phyloP scores from a whole-genome alignment of 2,113 vertebrate genomes.

The Cochlearius cochlearius region DNA sequence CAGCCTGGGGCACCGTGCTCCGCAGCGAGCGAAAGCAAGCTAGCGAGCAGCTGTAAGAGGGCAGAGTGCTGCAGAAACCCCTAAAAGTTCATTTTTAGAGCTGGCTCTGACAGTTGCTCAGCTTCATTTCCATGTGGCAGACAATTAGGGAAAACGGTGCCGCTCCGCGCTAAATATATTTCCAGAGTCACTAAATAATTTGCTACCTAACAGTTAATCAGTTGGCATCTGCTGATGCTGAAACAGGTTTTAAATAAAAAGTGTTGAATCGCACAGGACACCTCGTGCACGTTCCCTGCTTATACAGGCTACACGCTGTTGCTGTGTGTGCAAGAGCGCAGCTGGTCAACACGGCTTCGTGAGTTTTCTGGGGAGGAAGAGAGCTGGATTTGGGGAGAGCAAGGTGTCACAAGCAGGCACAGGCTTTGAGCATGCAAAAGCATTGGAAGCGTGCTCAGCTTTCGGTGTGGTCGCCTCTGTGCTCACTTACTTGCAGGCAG shows the following conservation, averaged over 20 bases:
- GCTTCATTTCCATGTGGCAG: neutral
- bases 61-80: neutral
- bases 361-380: neutral
- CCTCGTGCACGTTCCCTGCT: neutral
- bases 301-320: neutral
- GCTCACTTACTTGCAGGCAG: neutral
- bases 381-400: neutral
- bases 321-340: neutral
- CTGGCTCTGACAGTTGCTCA: neutral
- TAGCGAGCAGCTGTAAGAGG: neutral
- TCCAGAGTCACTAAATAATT: neutral
- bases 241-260: neutral
- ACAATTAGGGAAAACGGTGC: neutral
- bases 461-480: rapidly evolving
- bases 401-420: neutral
- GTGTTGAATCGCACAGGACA: neutral
- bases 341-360: rapidly evolving
- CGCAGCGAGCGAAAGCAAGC: rapidly evolving
- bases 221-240: neutral
- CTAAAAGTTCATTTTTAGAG: neutral
- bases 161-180: neutral
- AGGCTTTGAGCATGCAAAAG: neutral
- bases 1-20: rapidly evolving
- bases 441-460: neutral
- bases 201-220: neutral